Evolutionary conservation across 2,797 vertebrate species (phyloP).

Genomic region (Acomys russatus): DNA sequence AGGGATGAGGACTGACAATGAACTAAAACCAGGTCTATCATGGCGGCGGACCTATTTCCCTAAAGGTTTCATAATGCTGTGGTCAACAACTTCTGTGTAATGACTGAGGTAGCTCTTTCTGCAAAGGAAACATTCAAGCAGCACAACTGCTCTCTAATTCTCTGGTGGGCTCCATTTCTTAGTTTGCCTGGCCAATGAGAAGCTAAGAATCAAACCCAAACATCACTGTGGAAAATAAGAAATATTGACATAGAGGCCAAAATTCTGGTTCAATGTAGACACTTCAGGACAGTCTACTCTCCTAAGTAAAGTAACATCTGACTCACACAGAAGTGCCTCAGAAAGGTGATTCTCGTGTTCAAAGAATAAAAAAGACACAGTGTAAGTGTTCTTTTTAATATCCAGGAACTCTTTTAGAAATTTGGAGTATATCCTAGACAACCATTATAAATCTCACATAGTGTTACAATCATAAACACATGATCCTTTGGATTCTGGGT

Average conservation of each 20-base stretch:
- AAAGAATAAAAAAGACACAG: conserved; percentile 45
- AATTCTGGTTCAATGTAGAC: conserved; percentile 21
- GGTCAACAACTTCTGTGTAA: conserved; percentile 73
- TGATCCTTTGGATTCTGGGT: conserved; percentile 24
- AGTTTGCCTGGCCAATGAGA: not conserved
- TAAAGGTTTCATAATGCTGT: conserved; percentile 42
- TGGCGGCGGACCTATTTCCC: conserved; percentile 12
- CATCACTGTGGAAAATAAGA: conserved; percentile 4
- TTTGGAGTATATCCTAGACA: not conserved
- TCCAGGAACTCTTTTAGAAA: conserved; percentile 1
- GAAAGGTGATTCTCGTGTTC: conserved; percentile 53
- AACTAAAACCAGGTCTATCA: conserved; percentile 30
- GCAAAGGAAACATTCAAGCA: conserved; percentile 7
- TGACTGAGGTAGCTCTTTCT: conserved; percentile 30
- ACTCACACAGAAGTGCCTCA: conserved; percentile 27
- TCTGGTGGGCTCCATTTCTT: not conserved
- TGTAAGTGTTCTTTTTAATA: conserved; percentile 45
- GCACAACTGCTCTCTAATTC: not conserved
- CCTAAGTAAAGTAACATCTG: not conserved
- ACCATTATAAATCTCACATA: not conserved
- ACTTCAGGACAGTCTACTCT: not conserved
- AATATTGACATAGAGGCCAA: not conserved
- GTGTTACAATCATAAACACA: conserved; percentile 20
- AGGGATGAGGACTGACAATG: conserved; percentile 9
- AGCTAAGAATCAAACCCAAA: conserved; percentile 31